Evolutionary conservation across 2,888 invertebrate genomes (phyloP), one percentile per base, ranked within the genome.

Genomic region (Heteropelma amictum): DNA sequence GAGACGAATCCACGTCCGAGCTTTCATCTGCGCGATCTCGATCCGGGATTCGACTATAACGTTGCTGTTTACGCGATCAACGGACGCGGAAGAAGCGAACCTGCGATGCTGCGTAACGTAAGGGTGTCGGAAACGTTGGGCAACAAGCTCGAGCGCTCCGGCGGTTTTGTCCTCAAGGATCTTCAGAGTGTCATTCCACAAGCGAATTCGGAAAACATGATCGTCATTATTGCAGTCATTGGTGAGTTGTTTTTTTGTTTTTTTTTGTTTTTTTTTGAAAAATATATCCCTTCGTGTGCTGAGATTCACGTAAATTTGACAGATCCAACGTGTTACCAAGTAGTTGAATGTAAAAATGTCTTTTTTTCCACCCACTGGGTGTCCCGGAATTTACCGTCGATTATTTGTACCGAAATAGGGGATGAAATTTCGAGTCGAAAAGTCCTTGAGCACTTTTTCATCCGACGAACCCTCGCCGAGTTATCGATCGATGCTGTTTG

Each of bases 31-130:
- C 93, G 93, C 85, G 93, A 93, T 79, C 90, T 97, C 72, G 92
- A 94, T 70, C 94, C 96, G 14, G 95, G 95, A 60, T 92, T 93
- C 80, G 92, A 93, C 85, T 97, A 96, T 89, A 94, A 95, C 85
- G 92, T 96, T 78, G 91, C 93, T 77, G 94, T 96, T 28, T 96
- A 95, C 87, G 95, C 96, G 17, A 94, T 95, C 80, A 97, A 96
- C 81, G 94, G 95, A 5, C 93, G 94, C 84, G 96, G 96, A 72
- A 92, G 93, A 79, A 96, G 95, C 77, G 90, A 92, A 67, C 93
- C 95, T 1, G 94, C 95, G 68, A 92, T 94, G 68, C 91, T 96
- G 86, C 93, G 93, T 72, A 93, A 93, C 84, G 91, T 94, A 6
- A 86, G 91, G 1, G 84, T 90, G 1, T 72, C 83, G 4, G 85